Base-by-base conservation (phyloP, 2,888 invertebrate genomes). In the Charanyca ferruginea region DNA sequence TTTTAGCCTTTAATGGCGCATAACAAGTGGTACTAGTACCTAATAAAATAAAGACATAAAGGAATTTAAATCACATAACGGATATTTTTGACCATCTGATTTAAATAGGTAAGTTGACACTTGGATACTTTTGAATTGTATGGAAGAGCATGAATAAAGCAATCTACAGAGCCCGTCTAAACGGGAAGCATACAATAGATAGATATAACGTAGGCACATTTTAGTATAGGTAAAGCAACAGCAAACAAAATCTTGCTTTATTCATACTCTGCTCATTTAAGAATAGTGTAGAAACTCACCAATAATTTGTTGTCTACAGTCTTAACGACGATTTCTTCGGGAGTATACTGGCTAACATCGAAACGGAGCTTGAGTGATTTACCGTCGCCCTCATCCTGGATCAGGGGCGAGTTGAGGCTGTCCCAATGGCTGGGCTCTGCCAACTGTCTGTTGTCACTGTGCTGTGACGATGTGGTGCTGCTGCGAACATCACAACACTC, bases 281-380 rank as follows among this genome's bases (percentile, higher is more conserved):
- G 5, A 54, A 23, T 38, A 41, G 7, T 32, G 1, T 25, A 41
- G 28, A 38, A 57, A 94, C 97, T 97, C 92, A 98, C 98, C 97
- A 98, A 96, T 90, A 99, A 96, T 96, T 99, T 98, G 96, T 99
- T 99, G 96, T 99, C 99, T 83, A 99, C 98, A 79, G 99, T 99
- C 96, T 99, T 99, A 80, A 99, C 99, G 89, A 99, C 98, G 90
- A 99, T 99, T 96, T 99, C 99, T 94, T 99, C 99, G 55, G 98
- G 98, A 64, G 98, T 98, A 96, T 99, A 99, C 94, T 99, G 99
- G 89, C 98, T 98, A 84, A 99, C 99, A 92, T 99, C 99, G 95
- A 99, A 99, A 89, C 99, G 97, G 78, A 99, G 97, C 91, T 99
- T 98, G 83, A 99, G 96, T 90, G 98, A 97, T 95, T 99, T 99